Conservation (phyloP, 2,113 vertebrate genomes). For the Oxyruncus cristatus region DNA sequence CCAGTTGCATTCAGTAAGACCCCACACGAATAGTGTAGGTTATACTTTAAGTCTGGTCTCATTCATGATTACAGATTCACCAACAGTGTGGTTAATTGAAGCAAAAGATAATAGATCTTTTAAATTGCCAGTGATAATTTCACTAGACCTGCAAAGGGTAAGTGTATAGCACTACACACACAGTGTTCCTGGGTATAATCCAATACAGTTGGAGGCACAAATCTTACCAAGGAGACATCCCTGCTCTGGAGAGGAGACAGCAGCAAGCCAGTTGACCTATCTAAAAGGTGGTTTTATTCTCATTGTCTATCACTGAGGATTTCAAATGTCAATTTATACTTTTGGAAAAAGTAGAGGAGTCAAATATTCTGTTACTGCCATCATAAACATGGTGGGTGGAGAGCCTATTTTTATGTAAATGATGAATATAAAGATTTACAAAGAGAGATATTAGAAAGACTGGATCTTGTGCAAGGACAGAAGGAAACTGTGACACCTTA, state of each 20-base stretch:
- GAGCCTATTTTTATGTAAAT: neutral
- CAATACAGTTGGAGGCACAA: neutral
- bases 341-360: neutral
- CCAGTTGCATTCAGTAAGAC: fast-evolving
- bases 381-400: neutral
- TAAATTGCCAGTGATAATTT: neutral
- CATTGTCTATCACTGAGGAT: neutral
- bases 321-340: neutral
- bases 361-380: neutral
- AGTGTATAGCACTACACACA: neutral
- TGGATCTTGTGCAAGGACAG: neutral
- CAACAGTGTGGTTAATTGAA: neutral
- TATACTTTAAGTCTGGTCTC: neutral
- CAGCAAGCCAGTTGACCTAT: neutral
- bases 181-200: neutral
- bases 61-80: neutral
- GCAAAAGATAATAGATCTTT: neutral
- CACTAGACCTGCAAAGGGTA: neutral
- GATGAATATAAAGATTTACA: neutral
- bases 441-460: neutral
- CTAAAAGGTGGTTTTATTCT: neutral
- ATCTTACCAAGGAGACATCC: neutral
- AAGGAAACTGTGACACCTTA: neutral
- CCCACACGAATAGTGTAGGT: neutral
- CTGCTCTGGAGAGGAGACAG: neutral